These are phyloP conservation scores for Microplitis deprimator DNA, from an alignment of 2,888 invertebrate species.

Conservation along the genomic window DNA sequence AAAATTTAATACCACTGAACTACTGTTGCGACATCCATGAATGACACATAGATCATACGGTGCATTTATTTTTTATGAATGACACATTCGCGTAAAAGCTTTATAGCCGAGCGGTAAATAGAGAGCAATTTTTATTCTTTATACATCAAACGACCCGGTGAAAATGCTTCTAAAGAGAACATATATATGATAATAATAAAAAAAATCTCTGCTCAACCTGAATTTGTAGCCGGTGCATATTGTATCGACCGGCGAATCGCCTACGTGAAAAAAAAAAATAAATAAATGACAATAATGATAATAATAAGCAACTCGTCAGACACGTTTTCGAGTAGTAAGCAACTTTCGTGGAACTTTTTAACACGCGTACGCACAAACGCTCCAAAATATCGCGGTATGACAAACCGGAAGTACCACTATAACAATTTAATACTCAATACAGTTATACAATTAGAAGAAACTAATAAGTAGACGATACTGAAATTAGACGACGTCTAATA, in stretches of 20 bases:
- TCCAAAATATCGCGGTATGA: not conserved
- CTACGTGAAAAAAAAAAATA: not conserved
- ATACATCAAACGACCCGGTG: slow-evolving; percentile 21
- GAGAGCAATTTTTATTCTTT: slow-evolving; percentile 26
- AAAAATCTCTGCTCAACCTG: slow-evolving; percentile 19
- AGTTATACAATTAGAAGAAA: slow-evolving; percentile 13
- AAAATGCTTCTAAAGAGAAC: slow-evolving; percentile 19
- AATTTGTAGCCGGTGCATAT: slow-evolving; percentile 13
- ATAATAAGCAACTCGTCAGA: slow-evolving; percentile 17
- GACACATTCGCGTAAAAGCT: slow-evolving; percentile 32
- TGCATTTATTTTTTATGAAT: slow-evolving; percentile 22
- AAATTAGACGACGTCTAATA: too few relatives aligned
- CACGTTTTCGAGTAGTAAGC: slow-evolving; percentile 19
- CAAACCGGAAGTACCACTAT: slow-evolving; percentile 4
- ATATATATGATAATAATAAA: slow-evolving; percentile 1
- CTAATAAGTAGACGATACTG: too few relatives aligned
- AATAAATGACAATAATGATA: not conserved
- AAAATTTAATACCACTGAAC: not conserved
- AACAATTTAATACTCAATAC: not conserved
- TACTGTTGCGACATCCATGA: slow-evolving; percentile 1
- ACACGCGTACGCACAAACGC: slow-evolving; percentile 27
- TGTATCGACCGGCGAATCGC: slow-evolving; percentile 19
- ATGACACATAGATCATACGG: slow-evolving; percentile 19
- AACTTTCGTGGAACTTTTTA: slow-evolving; percentile 22
- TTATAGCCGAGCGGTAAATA: slow-evolving; percentile 18